These are phyloP conservation scores for Caenorhabditis uteleia DNA, from an alignment of 2,888 invertebrate genomes.

Conservation along the genomic window DNA sequence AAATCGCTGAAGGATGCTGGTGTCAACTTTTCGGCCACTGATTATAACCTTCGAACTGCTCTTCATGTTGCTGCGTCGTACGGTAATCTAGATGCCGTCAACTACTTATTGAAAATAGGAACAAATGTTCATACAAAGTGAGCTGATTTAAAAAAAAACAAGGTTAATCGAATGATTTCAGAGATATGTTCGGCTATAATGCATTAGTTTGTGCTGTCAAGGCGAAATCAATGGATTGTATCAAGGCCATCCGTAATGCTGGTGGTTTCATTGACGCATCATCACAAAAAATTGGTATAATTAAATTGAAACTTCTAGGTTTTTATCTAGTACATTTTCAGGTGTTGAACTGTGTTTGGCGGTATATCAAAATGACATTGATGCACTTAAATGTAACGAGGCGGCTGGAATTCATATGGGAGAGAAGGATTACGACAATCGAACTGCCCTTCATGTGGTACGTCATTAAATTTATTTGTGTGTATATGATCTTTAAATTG, in stretches of 20 bases:
- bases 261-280: slow-evolving; percentile 60
- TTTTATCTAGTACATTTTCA: slow-evolving; percentile 71
- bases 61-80: slow-evolving; percentile 82
- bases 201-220: slow-evolving; percentile 77
- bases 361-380: slow-evolving; percentile 67
- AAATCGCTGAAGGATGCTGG: slow-evolving; percentile 73
- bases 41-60: slow-evolving; percentile 81
- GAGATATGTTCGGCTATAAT: slow-evolving; percentile 70
- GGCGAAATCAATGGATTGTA: slow-evolving; percentile 57
- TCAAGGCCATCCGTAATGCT: slow-evolving; percentile 56
- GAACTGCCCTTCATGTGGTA: slow-evolving; percentile 67
- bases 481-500: slow-evolving; percentile 13
- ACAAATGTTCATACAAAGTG: slow-evolving; percentile 80
- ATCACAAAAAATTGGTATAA: slow-evolving; percentile 59
- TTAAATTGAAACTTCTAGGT: slow-evolving; percentile 23
- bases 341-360: slow-evolving; percentile 78
- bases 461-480: not conserved
- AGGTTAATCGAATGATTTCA: slow-evolving; percentile 26
- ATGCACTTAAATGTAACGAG: slow-evolving; percentile 68
- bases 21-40: slow-evolving; percentile 79
- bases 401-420: slow-evolving; percentile 61
- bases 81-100: slow-evolving; percentile 78
- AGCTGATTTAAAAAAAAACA: slow-evolving; percentile 4
- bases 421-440: slow-evolving; percentile 63
- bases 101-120: slow-evolving; percentile 80